Percentiles rank a stretch among this genome's conserved stretches.
Evolutionary conservation across 2,113 vertebrate genomes (phyloP).

Genomic region (Nematolebias whitei): DNA sequence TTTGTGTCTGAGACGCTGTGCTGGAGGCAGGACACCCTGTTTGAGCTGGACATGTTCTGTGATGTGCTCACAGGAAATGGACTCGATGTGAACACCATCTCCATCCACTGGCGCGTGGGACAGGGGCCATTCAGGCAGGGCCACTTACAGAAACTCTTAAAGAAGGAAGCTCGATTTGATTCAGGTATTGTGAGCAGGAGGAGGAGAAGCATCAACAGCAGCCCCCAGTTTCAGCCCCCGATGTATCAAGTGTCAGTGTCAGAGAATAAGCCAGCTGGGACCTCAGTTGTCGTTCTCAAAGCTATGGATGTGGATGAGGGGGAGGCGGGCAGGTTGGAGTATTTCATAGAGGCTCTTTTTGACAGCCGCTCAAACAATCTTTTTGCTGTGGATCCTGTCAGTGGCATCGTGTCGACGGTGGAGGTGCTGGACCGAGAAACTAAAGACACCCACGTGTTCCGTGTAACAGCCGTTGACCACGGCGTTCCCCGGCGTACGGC

Average conservation of each 20-base stretch:
- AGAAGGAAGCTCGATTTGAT: constrained; percentile 57
- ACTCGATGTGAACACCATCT: constrained; percentile 33
- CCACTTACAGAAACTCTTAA: constrained; percentile 66
- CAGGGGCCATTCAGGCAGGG: constrained; percentile 69
- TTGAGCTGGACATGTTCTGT: constrained; percentile 75
- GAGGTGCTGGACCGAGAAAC: constrained; percentile 91
- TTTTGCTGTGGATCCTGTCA: constrained; percentile 80
- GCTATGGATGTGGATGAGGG: constrained; percentile 89
- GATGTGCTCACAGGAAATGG: constrained; percentile 39
- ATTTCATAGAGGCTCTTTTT: constrained; percentile 91
- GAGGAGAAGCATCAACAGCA: constrained; percentile 85
- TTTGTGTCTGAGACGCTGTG: constrained; percentile 77
- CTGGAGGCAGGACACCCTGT: constrained; percentile 61
- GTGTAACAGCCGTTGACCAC: constrained; percentile 86
- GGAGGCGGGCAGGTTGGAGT: constrained; percentile 86
- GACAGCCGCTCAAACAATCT: constrained; percentile 91
- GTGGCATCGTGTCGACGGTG: constrained; percentile 82
- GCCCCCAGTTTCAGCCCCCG: constrained; percentile 92
- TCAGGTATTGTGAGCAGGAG: constrained; percentile 70
- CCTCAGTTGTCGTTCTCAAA: constrained; percentile 82
- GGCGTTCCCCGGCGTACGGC: constrained; percentile 87
- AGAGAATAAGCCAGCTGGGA: constrained; percentile 88
- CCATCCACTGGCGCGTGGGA: constrained; percentile 75
- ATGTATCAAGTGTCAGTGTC: constrained; percentile 93
- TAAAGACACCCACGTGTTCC: constrained; percentile 93